Evolutionary conservation across 2,113 vertebrate genomes (phyloP).

Genomic region (Nibea albiflora): DNA sequence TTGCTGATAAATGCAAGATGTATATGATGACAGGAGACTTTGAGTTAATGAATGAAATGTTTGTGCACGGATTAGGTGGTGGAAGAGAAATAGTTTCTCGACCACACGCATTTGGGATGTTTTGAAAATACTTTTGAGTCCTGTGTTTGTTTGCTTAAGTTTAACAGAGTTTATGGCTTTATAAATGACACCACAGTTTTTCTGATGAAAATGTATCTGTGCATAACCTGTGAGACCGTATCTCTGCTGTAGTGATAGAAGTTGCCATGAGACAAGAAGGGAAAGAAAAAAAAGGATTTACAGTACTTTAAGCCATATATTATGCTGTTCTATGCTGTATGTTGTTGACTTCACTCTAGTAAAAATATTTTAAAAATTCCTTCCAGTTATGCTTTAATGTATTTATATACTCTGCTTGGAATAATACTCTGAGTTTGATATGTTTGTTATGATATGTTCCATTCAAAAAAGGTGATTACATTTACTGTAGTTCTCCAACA

Average conservation of each 20-base stretch:
- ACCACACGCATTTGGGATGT: too few relatives aligned
- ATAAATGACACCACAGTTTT: too few relatives aligned
- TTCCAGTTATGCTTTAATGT: neutral
- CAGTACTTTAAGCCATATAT: too few relatives aligned
- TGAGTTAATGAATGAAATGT: too few relatives aligned
- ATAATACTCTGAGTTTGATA: neutral
- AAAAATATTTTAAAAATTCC: neutral
- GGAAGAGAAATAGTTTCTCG: too few relatives aligned
- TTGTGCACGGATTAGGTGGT: too few relatives aligned
- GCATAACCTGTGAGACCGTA: neutral
- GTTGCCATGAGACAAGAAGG: neutral
- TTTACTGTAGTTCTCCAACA: neutral
- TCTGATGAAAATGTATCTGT: too few relatives aligned
- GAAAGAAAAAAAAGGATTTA: neutral
- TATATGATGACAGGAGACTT: too few relatives aligned
- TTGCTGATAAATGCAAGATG: too few relatives aligned
- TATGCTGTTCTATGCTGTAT: neutral
- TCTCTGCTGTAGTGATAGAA: neutral
- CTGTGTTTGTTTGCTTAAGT: too few relatives aligned
- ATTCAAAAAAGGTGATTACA: neutral
- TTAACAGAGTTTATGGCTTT: too few relatives aligned
- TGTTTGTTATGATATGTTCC: neutral
- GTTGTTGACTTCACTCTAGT: neutral
- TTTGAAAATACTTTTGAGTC: too few relatives aligned
- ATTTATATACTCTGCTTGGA: neutral